Percentiles rank a stretch among this genome's conserved stretches.
phyloP scores from a whole-genome alignment of 2,888 invertebrate species.

The Harpalus rufipes region DNA sequence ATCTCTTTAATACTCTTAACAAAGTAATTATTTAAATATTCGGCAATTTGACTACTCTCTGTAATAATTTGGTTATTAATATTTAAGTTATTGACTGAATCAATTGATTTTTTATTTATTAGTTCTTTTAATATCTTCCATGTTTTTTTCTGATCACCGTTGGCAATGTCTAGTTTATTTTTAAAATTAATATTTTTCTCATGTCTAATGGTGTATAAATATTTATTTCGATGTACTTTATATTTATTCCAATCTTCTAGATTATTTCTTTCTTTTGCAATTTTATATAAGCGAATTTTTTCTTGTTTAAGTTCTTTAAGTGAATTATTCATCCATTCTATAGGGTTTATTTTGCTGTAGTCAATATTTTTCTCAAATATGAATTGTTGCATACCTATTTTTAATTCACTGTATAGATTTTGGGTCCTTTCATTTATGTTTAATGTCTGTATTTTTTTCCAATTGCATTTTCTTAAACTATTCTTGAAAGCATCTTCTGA shows the following conservation, averaged over 20 bases:
- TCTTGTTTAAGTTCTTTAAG: background rate
- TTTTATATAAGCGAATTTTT: conserved; percentile 1
- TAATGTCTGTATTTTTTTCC: background rate
- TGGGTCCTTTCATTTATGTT: background rate
- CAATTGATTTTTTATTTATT: background rate
- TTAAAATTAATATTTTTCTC: conserved; percentile 8
- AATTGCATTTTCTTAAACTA: background rate
- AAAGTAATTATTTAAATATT: no score
- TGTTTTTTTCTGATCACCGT: conserved; percentile 18
- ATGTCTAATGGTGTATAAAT: background rate
- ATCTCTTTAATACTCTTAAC: background rate
- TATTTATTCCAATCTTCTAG: conserved; percentile 1
- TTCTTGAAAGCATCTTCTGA: no score
- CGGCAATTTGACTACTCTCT: conserved; percentile 9
- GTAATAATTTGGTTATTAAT: conserved; percentile 1
- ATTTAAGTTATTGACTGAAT: background rate
- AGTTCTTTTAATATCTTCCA: conserved; percentile 11
- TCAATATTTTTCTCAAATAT: conserved; percentile 1
- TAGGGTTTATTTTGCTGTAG: background rate
- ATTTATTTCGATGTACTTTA: conserved; percentile 13
- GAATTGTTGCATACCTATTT: background rate
- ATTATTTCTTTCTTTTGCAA: background rate
- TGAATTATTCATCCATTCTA: background rate
- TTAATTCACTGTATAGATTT: background rate
- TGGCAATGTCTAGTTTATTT: conserved; percentile 1